Conservation (phyloP, 2,888 invertebrate genomes). For the Brachyopa scutellaris region DNA sequence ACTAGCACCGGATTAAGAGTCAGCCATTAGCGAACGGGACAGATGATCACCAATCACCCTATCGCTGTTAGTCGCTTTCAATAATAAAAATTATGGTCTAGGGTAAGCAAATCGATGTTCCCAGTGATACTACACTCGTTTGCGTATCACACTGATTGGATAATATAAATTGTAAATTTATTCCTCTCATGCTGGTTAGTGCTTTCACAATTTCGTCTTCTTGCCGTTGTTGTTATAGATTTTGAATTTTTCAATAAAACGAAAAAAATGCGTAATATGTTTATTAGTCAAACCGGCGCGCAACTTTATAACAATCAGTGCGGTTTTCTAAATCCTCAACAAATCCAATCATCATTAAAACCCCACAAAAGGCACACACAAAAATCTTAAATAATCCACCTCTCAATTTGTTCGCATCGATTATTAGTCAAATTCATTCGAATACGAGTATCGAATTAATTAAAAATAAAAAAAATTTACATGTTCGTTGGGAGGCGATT, state of each 20-base stretch:
- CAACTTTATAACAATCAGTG: constrained; percentile 17
- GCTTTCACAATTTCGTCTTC: constrained; percentile 28
- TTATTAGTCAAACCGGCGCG: constrained; percentile 6
- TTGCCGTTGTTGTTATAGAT: too few relatives aligned
- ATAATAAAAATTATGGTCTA: too few relatives aligned
- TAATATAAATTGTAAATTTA: constrained; percentile 8
- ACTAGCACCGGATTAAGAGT: too few relatives aligned
- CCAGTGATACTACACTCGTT: too few relatives aligned
- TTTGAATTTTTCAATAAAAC: neutral
- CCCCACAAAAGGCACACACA: constrained; percentile 31
- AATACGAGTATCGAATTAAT: constrained; percentile 15
- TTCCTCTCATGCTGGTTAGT: constrained; percentile 14
- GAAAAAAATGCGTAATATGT: constrained; percentile 14
- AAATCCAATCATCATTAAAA: constrained; percentile 36
- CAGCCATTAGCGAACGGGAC: too few relatives aligned
- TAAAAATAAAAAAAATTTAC: constrained; percentile 23
- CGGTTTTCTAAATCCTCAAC: constrained; percentile 1
- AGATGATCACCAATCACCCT: too few relatives aligned
- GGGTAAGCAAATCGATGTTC: constrained; percentile 4
- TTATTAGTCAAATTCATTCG: constrained; percentile 23
- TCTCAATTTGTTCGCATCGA: constrained; percentile 36
- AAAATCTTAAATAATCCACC: constrained; percentile 16
- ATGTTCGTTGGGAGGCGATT: constrained; percentile 16
- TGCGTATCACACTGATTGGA: constrained; percentile 8
- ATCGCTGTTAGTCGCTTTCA: too few relatives aligned